Percentiles rank a stretch among this genome's conserved stretches.
Evolutionary conservation across 2,888 invertebrate genomes (phyloP).

Genomic region (Sycophila texana): DNA sequence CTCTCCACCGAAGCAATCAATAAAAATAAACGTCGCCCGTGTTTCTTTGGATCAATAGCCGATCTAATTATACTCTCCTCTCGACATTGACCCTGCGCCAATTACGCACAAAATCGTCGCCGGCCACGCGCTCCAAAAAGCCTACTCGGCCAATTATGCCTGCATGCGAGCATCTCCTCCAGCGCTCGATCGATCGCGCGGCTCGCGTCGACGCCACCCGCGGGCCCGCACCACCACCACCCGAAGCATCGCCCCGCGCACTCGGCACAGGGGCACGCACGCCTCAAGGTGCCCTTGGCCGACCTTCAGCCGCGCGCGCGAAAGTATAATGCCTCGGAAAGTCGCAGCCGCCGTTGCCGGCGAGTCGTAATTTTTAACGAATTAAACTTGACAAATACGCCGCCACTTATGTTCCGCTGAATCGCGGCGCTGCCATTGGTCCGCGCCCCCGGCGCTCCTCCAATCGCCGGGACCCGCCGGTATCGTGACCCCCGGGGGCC

Average conservation of each 20-base stretch:
- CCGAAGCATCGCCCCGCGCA: neutral
- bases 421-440: neutral
- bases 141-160: too few relatives aligned
- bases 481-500: too few relatives aligned
- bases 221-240: neutral
- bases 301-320: slow-evolving; percentile 32
- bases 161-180: too few relatives aligned
- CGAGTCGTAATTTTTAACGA: too few relatives aligned
- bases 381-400: neutral
- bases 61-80: slow-evolving; percentile 15
- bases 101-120: slow-evolving; percentile 9
- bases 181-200: too few relatives aligned
- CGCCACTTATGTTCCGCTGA: neutral
- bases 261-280: neutral
- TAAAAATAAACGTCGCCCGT: neutral
- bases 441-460: neutral
- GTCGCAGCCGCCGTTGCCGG: too few relatives aligned
- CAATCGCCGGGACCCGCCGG: neutral
- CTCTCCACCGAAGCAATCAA: too few relatives aligned
- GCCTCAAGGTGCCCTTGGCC: slow-evolving; percentile 46
- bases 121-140: neutral
- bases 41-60: neutral
- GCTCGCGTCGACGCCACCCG: too few relatives aligned
- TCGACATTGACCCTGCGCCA: slow-evolving; percentile 49
- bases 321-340: neutral